Base-by-base conservation (phyloP, 2,888 invertebrate species). In the Euplexia lucipara region DNA sequence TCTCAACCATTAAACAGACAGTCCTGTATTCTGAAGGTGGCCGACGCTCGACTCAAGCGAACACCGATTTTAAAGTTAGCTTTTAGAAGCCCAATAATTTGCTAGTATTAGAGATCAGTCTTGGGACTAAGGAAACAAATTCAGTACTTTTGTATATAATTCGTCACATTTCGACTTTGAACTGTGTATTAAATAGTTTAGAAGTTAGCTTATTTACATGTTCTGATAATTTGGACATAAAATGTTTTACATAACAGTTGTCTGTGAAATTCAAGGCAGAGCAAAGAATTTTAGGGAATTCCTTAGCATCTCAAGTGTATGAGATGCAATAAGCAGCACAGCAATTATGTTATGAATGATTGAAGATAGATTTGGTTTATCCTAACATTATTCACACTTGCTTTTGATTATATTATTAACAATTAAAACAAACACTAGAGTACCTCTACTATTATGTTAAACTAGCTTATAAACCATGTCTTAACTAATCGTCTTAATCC, bases 41-140 rank as follows among this genome's bases (percentile, higher is more conserved):
- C 62, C 67, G 74, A 78, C 83, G 84, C 85, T 85, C 83, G 78
- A 67, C 79, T 66, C 66, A 75, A 73, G 68, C 63, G 72, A 79
- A 79, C 80, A 75, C 75, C 73, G 68, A 79, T 76, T 37, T 76
- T 70, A 83, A 73, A 78, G n/a, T 77, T 62, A 74, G 63, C 67
- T 71, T 80, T 74, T 71, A 70, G 82, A 87, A 89, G 89, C 87
- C 90, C 86, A 87, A 87, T 86, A 83, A 85, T 87, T 87, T 85
- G 85, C 88, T 87, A 91, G 80, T 83, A 84, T 85, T 84, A 90
- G 87, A 91, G 89, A 91, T 92, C 93, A 94, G 94, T 94, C 94
- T 94, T 94, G 90, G 89, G 88, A 91, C 88, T 88, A 91, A 92
- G 89, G 89, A 93, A 93, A 93, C 86, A 86, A 83, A 89, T 86